Conservation (phyloP, 1,140 invertebrate species). For the Sinonovacula constricta region DNA sequence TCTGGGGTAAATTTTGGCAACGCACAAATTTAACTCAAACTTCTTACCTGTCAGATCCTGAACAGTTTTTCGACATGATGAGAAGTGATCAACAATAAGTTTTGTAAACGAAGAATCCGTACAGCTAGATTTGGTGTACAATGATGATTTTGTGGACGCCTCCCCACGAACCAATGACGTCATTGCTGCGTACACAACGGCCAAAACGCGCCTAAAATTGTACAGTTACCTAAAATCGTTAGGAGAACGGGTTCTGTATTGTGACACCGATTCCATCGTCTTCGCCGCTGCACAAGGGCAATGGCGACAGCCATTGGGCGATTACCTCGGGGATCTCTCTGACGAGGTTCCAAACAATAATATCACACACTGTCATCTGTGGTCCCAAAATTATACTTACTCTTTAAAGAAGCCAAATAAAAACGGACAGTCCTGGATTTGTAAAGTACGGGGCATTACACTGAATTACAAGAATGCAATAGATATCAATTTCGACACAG, state of each 20-base stretch:
- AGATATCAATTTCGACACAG: constrained; percentile 17
- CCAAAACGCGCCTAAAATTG: constrained; percentile 75
- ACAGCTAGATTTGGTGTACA: constrained; percentile 1
- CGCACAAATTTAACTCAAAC: constrained; percentile 60
- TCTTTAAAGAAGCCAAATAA: background rate
- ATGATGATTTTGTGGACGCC: constrained; percentile 11
- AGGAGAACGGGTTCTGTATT: constrained; percentile 72
- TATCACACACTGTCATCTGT: constrained; percentile 24
- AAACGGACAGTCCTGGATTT: background rate
- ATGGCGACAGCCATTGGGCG: background rate
- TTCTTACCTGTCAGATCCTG: constrained; percentile 56
- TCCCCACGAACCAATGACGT: constrained; percentile 67
- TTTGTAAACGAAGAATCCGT: background rate
- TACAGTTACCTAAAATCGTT: constrained; percentile 74
- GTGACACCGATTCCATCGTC: constrained; percentile 76
- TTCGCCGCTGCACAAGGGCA: constrained; percentile 57
- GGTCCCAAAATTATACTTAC: constrained; percentile 49
- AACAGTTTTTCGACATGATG: constrained; percentile 64
- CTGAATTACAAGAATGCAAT: constrained; percentile 29
- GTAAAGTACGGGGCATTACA: constrained; percentile 39
- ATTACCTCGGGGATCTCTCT: constrained; percentile 2
- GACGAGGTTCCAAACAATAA: constrained; percentile 4
- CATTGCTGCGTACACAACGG: constrained; percentile 75
- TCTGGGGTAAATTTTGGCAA: constrained; percentile 64
- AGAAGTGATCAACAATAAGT: constrained; percentile 31